A percentile compares a stretch with the other conserved stretches of the same genome.
These are phyloP conservation scores for Mandrillus leucophaeus DNA, from an alignment of 2,113 vertebrate genomes.

Conservation along the genomic window DNA sequence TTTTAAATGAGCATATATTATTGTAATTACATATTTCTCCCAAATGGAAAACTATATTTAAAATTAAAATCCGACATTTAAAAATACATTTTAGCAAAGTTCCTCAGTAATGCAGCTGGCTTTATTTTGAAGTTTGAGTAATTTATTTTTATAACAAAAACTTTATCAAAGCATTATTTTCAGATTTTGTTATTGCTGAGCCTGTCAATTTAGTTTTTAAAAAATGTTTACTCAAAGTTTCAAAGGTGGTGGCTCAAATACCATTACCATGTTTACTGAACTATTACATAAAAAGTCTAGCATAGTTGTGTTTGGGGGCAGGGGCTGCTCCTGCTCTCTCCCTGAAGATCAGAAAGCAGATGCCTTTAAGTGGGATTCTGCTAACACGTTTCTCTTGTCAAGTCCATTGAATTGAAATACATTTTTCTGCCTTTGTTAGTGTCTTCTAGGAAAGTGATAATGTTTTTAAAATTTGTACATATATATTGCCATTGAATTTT, in stretches of 20 bases:
- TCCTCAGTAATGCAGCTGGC: background rate
- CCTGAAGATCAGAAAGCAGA: slow-evolving; percentile 18
- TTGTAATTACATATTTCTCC: slow-evolving; percentile 55
- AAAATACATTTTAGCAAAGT: slow-evolving; percentile 39
- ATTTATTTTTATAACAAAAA: slow-evolving; percentile 34
- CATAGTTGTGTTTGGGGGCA: background rate
- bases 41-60: slow-evolving; percentile 52
- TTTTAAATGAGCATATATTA: slow-evolving; percentile 49
- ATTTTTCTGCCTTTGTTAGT: slow-evolving; percentile 37
- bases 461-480: slow-evolving; percentile 44
- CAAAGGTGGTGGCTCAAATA: slow-evolving; percentile 45
- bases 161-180: slow-evolving; percentile 33
- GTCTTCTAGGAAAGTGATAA: slow-evolving; percentile 45
- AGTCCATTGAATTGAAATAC: slow-evolving; percentile 46
- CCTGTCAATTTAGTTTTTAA: slow-evolving; percentile 13
- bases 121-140: slow-evolving; percentile 55
- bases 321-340: background rate
- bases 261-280: background rate
- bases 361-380: slow-evolving; percentile 37
- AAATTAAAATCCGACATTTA: slow-evolving; percentile 38
- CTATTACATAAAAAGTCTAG: background rate
- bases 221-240: slow-evolving; percentile 36
- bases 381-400: slow-evolving; percentile 50
- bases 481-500: slow-evolving; percentile 29
- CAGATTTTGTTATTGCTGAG: slow-evolving; percentile 48